A percentile compares a stretch with the other conserved stretches of the same genome.
Conservation (phyloP, 1,140 invertebrate genomes). For the Tachypleus tridentatus region DNA sequence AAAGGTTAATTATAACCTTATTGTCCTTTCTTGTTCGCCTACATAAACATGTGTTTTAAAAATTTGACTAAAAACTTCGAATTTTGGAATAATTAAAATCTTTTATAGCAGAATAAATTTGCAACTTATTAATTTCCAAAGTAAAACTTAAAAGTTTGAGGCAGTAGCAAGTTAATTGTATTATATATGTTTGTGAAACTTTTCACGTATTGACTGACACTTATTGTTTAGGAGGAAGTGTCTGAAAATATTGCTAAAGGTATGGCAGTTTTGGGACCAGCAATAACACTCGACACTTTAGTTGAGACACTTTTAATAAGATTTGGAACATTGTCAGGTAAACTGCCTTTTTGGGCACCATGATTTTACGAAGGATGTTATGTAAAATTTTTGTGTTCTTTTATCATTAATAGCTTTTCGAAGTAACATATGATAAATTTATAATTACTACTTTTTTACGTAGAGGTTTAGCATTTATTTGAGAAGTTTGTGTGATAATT, state of each 20-base stretch:
- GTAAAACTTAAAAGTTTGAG: no score
- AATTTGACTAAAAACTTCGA: no score
- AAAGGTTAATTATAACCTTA: no score
- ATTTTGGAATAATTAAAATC: no score
- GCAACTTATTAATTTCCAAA: neutral
- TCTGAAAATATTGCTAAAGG: slow-evolving; percentile 36
- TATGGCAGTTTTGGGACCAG: slow-evolving; percentile 60
- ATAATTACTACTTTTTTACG: no score
- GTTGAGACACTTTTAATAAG: slow-evolving; percentile 83
- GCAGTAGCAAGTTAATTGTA: neutral
- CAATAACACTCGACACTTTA: slow-evolving; percentile 82
- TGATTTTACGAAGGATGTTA: neutral
- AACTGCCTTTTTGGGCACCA: slow-evolving; percentile 5
- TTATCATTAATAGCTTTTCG: slow-evolving; percentile 3
- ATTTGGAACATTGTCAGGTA: slow-evolving; percentile 77
- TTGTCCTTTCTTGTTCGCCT: no score
- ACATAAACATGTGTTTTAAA: no score
- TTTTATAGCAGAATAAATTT: no score
- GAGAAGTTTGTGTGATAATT: no score
- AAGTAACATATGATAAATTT: slow-evolving; percentile 6
- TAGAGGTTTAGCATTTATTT: neutral
- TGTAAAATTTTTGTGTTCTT: slow-evolving; percentile 2
- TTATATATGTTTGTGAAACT: slow-evolving; percentile 4
- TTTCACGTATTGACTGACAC: no score
- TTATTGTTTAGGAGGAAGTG: slow-evolving; percentile 31